Percentiles rank a stretch among this genome's conserved stretches.
Conservation (phyloP, 2,113 vertebrate species). For the Lophochroa leadbeateri region DNA sequence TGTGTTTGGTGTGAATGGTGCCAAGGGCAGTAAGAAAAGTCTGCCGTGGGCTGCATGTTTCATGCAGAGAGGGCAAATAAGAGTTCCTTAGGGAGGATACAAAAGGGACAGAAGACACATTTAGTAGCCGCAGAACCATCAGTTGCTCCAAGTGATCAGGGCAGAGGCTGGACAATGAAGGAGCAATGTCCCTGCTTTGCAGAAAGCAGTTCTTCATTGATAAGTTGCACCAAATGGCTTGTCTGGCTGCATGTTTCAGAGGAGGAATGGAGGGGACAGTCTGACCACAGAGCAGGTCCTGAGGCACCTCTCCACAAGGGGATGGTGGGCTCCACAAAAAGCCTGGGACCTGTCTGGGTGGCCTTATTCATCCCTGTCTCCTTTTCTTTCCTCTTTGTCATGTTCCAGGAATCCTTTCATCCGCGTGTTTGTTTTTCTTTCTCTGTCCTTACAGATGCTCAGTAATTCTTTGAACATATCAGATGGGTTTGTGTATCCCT, state of each 20-base stretch:
- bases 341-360: constrained; percentile 44
- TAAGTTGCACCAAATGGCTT: neutral
- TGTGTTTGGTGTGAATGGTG: neutral
- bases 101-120: neutral
- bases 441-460: constrained; percentile 55
- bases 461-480: constrained; percentile 53
- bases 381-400: constrained; percentile 53
- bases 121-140: neutral
- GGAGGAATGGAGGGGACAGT: neutral
- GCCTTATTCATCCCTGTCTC: constrained; percentile 59
- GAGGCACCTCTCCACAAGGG: neutral
- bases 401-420: constrained; percentile 67
- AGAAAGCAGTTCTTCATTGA: neutral
- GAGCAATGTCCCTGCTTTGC: neutral
- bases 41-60: neutral
- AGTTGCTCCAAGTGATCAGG: neutral
- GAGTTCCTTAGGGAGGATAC: neutral
- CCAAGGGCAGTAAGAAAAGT: neutral
- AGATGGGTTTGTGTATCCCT: constrained; percentile 27
- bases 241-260: neutral
- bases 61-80: neutral
- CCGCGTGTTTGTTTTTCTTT: constrained; percentile 57
- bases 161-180: neutral
- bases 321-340: neutral
- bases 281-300: neutral